These are phyloP conservation scores for Drosophila mercatorum DNA, from an alignment of 2,888 invertebrate species.

Conservation along the genomic window DNA sequence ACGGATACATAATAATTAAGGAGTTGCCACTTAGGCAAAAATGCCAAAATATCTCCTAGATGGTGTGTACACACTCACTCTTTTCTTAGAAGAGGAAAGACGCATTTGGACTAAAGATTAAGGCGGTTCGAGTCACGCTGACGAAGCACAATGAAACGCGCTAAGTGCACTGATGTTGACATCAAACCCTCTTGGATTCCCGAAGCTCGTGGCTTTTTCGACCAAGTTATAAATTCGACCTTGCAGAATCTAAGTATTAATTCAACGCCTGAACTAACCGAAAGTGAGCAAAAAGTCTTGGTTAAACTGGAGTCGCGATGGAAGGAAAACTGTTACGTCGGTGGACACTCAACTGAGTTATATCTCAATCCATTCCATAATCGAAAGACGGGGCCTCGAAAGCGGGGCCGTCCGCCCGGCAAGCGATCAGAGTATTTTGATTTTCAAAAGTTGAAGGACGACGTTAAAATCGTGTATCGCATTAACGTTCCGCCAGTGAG, in stretches of 20 bases:
- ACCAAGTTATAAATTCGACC: too few relatives aligned
- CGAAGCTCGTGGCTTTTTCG: slow-evolving; percentile 22
- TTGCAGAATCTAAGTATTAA: not conserved
- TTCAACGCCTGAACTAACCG: not conserved
- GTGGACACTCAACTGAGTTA: not conserved
- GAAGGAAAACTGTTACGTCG: slow-evolving; percentile 1
- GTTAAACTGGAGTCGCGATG: slow-evolving; percentile 8
- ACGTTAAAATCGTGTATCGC: slow-evolving; percentile 10
- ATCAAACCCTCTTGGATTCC: not conserved
- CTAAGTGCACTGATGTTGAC: not conserved
- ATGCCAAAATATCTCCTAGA: not conserved
- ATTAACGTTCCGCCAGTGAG: slow-evolving; percentile 13
- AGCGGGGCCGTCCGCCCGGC: not conserved
- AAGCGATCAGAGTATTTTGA: too few relatives aligned
- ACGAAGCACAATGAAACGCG: not conserved
- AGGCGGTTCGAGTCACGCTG: not conserved
- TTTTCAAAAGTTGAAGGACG: slow-evolving; percentile 7
- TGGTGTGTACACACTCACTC: not conserved
- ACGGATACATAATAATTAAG: not conserved
- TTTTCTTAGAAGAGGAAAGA: not conserved
- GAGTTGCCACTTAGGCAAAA: slow-evolving; percentile 10
- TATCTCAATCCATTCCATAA: not conserved
- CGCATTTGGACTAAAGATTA: not conserved
- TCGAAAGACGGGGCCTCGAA: not conserved
- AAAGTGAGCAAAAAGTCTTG: not conserved